Evolutionary conservation across 2,888 invertebrate species (phyloP), one percentile per base, ranked within the genome.

Genomic region (Rhimphoctona megacephalus): DNA sequence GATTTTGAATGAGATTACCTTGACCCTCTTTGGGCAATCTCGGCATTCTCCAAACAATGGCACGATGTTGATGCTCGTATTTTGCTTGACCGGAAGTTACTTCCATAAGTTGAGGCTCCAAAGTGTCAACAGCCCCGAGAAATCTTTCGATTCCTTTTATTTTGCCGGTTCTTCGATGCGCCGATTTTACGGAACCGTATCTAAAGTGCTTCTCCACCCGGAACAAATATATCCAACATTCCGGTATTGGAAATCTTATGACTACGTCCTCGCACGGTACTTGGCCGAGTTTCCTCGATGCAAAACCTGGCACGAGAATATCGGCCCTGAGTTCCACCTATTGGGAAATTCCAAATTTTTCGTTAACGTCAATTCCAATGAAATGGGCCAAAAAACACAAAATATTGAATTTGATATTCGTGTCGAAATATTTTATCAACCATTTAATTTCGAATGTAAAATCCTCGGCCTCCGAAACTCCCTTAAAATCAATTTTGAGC

Each of bases 191-290:
- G 0, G 94, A 94, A 4, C 94, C 95, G 82, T 94, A 95, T 93
- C 95, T 94, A 95, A 99, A 99, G 94, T 99, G 98, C 93, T 99
- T 99, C 95, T 99, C 99, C 67, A 99, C 99, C 87, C 99, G 96
- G 95, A 99, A 99, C 93, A 99, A 95, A 95, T 99, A 99, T 93
- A 99, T 99, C 99, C 99, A 99, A 93, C 98, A 98, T 95, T 99
- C 99, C 30, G 99, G 99, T 92, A 99, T 98, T 19, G 99, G 99
- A 94, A 99, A 98, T 81, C 98, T 96, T 81, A 99, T 97, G 94
- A 98, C 97, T 46, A 99, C 99, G 95, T 99, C 99, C 95, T 99
- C 99, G 95, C 99, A 99, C 46, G 99, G 99, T 90, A 98, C 97
- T 95, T 99, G 99, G 0, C 99, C 98, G 88, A 99, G 96, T 95